phyloP scores from a whole-genome alignment of 1,140 invertebrate genomes.

The Drosophila lini region DNA sequence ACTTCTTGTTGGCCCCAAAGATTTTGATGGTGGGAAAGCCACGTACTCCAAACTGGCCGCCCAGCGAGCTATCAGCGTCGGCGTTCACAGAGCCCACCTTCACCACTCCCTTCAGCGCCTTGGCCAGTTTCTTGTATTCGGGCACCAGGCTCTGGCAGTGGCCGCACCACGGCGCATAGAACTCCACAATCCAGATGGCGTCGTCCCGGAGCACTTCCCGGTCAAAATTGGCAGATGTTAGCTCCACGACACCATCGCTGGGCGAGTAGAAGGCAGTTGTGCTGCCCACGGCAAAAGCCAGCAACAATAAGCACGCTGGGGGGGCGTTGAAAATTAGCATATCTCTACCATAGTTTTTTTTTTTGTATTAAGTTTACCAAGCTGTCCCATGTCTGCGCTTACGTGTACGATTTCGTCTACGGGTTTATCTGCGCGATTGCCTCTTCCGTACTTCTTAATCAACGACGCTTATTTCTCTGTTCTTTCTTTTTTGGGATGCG shows the following conservation, averaged over 20 bases:
- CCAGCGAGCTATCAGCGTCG: constrained; percentile 94
- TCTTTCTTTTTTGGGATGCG: constrained; percentile 4
- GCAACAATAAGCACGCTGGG: constrained; percentile 56
- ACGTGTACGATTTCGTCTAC: constrained; percentile 1
- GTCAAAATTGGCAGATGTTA: constrained; percentile 97
- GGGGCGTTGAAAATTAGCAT: constrained; percentile 15
- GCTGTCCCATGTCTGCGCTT: constrained; percentile 20
- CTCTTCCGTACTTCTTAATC: constrained; percentile 9
- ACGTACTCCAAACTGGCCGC: constrained; percentile 91
- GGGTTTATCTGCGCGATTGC: constrained; percentile 7
- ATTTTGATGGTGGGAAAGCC: constrained; percentile 99
- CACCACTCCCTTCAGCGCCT: constrained; percentile 94
- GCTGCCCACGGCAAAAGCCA: constrained; percentile 42
- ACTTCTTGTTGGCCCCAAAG: constrained; percentile 94
- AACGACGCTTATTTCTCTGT: constrained; percentile 7
- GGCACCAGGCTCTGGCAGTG: constrained; percentile 93
- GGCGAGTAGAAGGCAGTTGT: constrained; percentile 91
- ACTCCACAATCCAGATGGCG: constrained; percentile 94
- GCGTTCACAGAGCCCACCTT: constrained; percentile 97
- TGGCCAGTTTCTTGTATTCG: constrained; percentile 95
- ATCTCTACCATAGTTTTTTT: not conserved
- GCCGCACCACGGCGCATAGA: constrained; percentile 97
- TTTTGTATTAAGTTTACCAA: not conserved
- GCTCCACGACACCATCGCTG: constrained; percentile 93
- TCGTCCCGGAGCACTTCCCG: constrained; percentile 93